A percentile compares a stretch with the other conserved stretches of the same genome.
These are phyloP conservation scores for Xiphophorus maculatus DNA, from an alignment of 2,113 vertebrate genomes.

Conservation along the genomic window DNA sequence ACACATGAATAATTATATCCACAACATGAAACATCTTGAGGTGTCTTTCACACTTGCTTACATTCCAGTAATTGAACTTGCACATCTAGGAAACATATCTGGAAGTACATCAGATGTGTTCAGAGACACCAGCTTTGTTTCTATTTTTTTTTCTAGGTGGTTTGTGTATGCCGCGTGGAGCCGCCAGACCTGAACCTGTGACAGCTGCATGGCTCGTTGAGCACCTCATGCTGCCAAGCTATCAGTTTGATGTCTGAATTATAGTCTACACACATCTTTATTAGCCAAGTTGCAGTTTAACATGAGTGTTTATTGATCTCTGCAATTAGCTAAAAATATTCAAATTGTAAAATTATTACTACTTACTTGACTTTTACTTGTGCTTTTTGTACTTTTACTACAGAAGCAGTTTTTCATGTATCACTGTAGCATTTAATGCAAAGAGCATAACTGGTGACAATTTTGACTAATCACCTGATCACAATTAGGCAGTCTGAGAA, in stretches of 20 bases:
- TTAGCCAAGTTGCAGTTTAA: slow-evolving; percentile 44
- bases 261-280: slow-evolving; percentile 56
- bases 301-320: slow-evolving; percentile 27
- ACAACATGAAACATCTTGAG: slow-evolving; percentile 56
- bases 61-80: slow-evolving; percentile 53
- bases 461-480: background rate
- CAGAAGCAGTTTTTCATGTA: background rate
- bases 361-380: background rate
- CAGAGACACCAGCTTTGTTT: slow-evolving; percentile 7
- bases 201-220: slow-evolving; percentile 70
- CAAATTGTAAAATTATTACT: slow-evolving; percentile 2
- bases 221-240: slow-evolving; percentile 55
- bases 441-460: too few species aligned
- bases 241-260: slow-evolving; percentile 73
- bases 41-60: slow-evolving; percentile 61
- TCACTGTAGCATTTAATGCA: background rate
- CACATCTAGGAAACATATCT: slow-evolving; percentile 47
- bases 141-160: slow-evolving; percentile 11
- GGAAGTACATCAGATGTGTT: slow-evolving; percentile 44
- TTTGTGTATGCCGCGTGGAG: slow-evolving; percentile 33
- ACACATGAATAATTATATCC: slow-evolving; percentile 60
- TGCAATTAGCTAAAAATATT: slow-evolving; percentile 19
- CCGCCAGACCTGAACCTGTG: slow-evolving; percentile 67
- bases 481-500: background rate
- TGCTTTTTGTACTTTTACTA: background rate